A percentile compares a stretch with the other conserved stretches of the same genome.
These are phyloP conservation scores for Trypoxylon attenuatum DNA, from an alignment of 2,888 invertebrate species.

Conservation along the genomic window DNA sequence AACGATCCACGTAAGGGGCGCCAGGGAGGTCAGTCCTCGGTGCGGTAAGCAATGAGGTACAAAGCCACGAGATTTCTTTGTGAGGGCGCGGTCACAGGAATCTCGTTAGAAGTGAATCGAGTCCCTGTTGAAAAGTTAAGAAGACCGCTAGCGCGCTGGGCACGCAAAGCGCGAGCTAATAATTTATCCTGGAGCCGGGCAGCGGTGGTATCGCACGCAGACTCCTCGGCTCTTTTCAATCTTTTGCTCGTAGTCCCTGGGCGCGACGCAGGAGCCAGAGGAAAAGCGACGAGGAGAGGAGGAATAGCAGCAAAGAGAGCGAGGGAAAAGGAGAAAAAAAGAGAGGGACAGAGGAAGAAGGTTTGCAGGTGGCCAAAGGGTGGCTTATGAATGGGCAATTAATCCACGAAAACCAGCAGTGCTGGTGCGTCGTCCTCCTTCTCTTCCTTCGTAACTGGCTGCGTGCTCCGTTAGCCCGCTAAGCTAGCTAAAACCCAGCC, in stretches of 20 bases:
- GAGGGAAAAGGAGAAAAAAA: background rate
- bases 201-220: slow-evolving; percentile 1
- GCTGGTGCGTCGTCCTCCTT: slow-evolving; percentile 37
- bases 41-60: too few relatives aligned
- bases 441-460: slow-evolving; percentile 4
- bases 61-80: too few relatives aligned
- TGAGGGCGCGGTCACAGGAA: slow-evolving; percentile 14
- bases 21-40: too few relatives aligned
- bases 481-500: too few relatives aligned
- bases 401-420: slow-evolving; percentile 56
- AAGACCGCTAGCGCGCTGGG: background rate
- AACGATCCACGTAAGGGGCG: too few relatives aligned
- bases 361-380: slow-evolving; percentile 15
- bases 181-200: slow-evolving; percentile 39
- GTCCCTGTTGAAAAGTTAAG: slow-evolving; percentile 50
- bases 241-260: slow-evolving; percentile 9
- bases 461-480: too few relatives aligned
- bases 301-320: background rate
- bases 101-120: slow-evolving; percentile 45
- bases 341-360: slow-evolving; percentile 4
- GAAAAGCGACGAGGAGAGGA: background rate
- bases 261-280: background rate
- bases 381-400: slow-evolving; percentile 64
- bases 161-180: slow-evolving; percentile 28
- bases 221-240: slow-evolving; percentile 31